phyloP scores from a whole-genome alignment of 2,113 vertebrate species.

The Charina bottae region DNA sequence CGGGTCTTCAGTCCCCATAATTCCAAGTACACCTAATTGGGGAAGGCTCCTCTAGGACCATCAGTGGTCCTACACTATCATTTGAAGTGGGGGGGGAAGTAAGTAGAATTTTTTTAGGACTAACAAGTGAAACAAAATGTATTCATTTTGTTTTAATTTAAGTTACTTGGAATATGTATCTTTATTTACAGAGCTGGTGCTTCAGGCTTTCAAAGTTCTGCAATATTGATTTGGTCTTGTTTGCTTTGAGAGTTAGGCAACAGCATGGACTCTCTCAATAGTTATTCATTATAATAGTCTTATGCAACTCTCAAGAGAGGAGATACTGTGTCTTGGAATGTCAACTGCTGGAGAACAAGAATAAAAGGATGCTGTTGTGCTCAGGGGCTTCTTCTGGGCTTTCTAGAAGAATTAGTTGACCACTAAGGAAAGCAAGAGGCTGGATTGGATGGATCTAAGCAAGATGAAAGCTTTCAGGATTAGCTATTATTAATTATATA shows the following conservation, averaged over 20 bases:
- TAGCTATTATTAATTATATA: neutral
- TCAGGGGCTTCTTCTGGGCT: neutral
- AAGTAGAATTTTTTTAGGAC: neutral
- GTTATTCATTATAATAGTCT: neutral
- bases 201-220: neutral
- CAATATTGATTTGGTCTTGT: neutral
- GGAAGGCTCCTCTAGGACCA: neutral
- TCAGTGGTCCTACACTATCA: neutral
- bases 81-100: neutral
- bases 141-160: neutral
- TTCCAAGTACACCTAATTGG: neutral
- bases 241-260: neutral
- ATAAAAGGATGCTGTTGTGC: neutral
- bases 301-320: neutral
- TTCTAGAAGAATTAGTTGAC: neutral
- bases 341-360: neutral
- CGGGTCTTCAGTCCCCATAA: neutral
- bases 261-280: neutral
- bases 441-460: neutral
- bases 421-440: neutral
- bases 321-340: neutral
- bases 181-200: neutral
- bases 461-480: conserved; percentile 13
- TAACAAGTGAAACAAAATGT: neutral
- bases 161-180: neutral